phyloP scores from a whole-genome alignment of 2,888 invertebrate species.

The Morinoia aosen region DNA sequence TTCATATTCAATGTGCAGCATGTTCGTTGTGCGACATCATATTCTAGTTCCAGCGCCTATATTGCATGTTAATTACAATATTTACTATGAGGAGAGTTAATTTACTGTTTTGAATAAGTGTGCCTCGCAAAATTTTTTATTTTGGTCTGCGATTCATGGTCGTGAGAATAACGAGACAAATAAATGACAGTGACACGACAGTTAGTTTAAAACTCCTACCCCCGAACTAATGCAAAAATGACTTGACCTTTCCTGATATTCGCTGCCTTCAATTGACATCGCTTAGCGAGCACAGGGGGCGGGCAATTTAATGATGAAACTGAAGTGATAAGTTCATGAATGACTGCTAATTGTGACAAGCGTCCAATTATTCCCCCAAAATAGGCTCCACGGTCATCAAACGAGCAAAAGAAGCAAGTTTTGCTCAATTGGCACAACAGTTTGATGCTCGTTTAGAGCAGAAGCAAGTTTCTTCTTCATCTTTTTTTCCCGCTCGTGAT shows the following conservation, averaged over 20 bases:
- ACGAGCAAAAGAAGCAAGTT: slow-evolving; percentile 18
- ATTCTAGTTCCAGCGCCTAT: too few species aligned
- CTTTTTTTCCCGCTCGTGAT: background rate
- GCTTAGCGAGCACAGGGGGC: background rate
- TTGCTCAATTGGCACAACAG: slow-evolving; percentile 1
- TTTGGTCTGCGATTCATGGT: too few species aligned
- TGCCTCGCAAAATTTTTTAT: too few species aligned
- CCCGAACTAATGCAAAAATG: background rate
- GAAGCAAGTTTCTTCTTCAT: background rate
- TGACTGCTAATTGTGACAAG: background rate
- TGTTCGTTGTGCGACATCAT: too few species aligned
- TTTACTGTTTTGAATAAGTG: too few species aligned
- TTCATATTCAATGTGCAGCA: too few species aligned
- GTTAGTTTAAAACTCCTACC: background rate
- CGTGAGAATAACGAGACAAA: too few species aligned
- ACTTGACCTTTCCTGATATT: background rate
- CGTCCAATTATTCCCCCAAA: background rate
- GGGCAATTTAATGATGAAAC: background rate
- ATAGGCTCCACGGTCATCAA: background rate
- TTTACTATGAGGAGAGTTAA: too few species aligned
- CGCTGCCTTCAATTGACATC: background rate
- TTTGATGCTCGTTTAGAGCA: slow-evolving; percentile 6
- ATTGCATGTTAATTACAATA: too few species aligned
- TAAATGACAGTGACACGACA: too few species aligned
- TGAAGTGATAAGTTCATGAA: background rate